Conservation (phyloP, 2,888 invertebrate genomes). For the Nephrocerus scutellatus region DNA sequence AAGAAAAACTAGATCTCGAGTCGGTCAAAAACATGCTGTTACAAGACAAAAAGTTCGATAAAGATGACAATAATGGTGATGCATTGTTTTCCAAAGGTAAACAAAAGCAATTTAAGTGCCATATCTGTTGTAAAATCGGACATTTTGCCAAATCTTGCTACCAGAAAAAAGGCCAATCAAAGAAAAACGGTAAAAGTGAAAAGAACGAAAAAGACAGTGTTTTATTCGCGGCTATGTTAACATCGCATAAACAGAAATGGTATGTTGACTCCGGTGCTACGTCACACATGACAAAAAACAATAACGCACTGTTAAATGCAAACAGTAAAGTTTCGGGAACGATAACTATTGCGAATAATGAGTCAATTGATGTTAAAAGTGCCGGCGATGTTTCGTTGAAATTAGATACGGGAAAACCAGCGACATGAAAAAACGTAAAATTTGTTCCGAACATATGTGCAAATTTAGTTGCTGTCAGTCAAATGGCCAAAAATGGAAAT, state of each 20-base stretch:
- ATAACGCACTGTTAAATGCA: conserved; percentile 1
- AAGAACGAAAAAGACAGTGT: conserved; percentile 5
- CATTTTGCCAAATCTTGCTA: conserved; percentile 4
- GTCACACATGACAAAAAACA: conserved; percentile 3
- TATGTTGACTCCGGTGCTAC: conserved; percentile 4
- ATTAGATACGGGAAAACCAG: conserved; percentile 1
- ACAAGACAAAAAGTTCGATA: conserved; percentile 16
- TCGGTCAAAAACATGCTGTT: conserved; percentile 15
- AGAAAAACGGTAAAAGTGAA: background rate
- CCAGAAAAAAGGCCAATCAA: no score
- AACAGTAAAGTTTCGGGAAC: background rate
- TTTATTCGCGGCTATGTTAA: conserved; percentile 3
- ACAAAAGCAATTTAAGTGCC: conserved; percentile 3
- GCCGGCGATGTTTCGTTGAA: conserved; percentile 5
- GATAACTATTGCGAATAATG: conserved; percentile 6
- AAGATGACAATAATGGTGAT: background rate
- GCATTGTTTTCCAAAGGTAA: background rate
- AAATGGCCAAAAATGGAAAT: conserved; percentile 15
- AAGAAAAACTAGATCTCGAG: conserved; percentile 15
- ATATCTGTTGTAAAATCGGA: conserved; percentile 4
- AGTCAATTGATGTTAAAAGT: conserved; percentile 4
- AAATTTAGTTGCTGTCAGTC: conserved; percentile 16
- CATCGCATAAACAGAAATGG: background rate
- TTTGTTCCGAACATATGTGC: conserved; percentile 17
- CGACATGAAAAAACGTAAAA: conserved; percentile 17